These are phyloP conservation scores for Neolamprologus toae DNA, from an alignment of 2,113 vertebrate genomes.

Conservation along the genomic window DNA sequence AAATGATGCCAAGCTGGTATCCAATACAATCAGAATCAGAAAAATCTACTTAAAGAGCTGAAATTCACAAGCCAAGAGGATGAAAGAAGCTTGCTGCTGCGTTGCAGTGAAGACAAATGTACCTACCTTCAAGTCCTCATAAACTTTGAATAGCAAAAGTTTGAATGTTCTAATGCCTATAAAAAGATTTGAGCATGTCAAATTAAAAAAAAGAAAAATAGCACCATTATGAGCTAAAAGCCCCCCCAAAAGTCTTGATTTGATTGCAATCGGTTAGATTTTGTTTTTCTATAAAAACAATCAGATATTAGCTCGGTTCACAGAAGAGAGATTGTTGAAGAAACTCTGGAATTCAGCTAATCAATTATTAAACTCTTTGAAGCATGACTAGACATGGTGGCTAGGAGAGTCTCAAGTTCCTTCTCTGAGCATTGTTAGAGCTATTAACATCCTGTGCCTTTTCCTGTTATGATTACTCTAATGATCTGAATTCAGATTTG, in stretches of 20 bases:
- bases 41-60: neutral
- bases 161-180: neutral
- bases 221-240: neutral
- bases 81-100: neutral
- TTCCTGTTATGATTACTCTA: neutral
- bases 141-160: neutral
- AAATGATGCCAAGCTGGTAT: neutral
- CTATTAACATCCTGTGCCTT: neutral
- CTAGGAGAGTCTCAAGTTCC: neutral
- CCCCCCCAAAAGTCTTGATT: neutral
- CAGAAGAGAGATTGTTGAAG: neutral
- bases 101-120: neutral
- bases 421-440: neutral
- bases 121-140: neutral
- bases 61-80: neutral
- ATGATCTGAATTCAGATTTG: neutral
- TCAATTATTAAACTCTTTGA: conserved; percentile 8
- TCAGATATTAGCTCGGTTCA: neutral
- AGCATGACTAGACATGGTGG: neutral
- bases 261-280: neutral
- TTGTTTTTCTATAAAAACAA: neutral
- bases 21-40: neutral
- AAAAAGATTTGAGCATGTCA: neutral
- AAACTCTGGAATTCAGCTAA: neutral
- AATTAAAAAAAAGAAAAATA: neutral